Conservation (phyloP, 2,113 vertebrate genomes). For the Crotalus viridis region DNA sequence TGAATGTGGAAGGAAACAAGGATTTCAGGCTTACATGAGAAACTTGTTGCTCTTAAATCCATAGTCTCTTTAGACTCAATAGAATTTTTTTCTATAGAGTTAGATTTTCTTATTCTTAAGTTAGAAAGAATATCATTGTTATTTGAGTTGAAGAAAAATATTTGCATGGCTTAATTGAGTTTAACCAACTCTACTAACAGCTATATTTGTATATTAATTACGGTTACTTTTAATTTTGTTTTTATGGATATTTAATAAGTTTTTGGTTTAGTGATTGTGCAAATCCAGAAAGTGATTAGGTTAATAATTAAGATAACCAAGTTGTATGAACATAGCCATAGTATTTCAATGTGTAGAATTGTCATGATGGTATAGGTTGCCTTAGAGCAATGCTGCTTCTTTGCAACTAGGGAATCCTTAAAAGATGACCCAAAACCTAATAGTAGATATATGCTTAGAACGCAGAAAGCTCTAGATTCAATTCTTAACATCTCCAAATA, state of each 20-base stretch:
- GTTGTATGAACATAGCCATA: neutral
- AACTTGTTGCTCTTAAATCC: neutral
- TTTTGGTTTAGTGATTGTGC: neutral
- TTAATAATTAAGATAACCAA: neutral
- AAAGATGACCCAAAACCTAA: neutral
- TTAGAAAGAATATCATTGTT: neutral
- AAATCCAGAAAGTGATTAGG: neutral
- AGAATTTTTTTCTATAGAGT: neutral
- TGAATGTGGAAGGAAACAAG: neutral
- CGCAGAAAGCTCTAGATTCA: neutral
- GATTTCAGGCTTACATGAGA: neutral
- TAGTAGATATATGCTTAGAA: neutral
- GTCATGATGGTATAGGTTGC: neutral
- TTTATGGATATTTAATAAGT: neutral
- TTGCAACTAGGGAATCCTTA: neutral
- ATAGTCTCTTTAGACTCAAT: neutral
- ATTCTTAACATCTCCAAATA: neutral
- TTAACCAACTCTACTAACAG: neutral
- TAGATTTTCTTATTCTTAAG: neutral
- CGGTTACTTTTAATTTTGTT: neutral
- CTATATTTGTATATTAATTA: neutral
- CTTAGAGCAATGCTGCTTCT: neutral
- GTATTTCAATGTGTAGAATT: neutral
- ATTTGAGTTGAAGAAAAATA: neutral
- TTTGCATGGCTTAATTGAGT: neutral